A percentile compares a stretch with the other conserved stretches of the same genome.
These are phyloP conservation scores for Dorcus hopei DNA, from an alignment of 2,888 invertebrate species.

Conservation along the genomic window DNA sequence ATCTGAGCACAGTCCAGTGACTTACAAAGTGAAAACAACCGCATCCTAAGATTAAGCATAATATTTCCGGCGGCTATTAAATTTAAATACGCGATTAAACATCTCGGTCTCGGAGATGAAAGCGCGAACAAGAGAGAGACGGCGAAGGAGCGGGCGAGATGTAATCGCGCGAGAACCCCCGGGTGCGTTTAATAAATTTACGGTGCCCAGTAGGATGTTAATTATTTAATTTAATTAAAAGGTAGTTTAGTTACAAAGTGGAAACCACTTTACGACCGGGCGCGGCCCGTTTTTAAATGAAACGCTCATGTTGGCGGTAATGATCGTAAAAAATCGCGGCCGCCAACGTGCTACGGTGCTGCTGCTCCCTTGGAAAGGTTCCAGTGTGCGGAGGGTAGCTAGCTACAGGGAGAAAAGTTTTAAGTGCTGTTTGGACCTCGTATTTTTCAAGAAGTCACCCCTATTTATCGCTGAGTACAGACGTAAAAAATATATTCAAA, in stretches of 20 bases:
- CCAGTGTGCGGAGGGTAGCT: too few species aligned
- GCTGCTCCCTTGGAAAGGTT: too few species aligned
- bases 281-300: constrained; percentile 11
- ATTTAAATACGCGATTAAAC: constrained; percentile 27
- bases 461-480: too few species aligned
- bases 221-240: constrained; percentile 45
- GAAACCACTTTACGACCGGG: constrained; percentile 26
- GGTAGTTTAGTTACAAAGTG: constrained; percentile 32
- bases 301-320: not conserved
- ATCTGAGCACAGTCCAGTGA: constrained; percentile 35
- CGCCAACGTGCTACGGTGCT: too few species aligned
- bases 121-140: constrained; percentile 9
- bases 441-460: too few species aligned
- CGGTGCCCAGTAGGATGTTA: constrained; percentile 37
- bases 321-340: constrained; percentile 1
- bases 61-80: constrained; percentile 33
- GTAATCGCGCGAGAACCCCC: constrained; percentile 26
- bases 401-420: too few species aligned
- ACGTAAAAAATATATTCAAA: too few species aligned
- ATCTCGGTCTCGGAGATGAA: constrained; percentile 16
- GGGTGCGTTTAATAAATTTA: constrained; percentile 38
- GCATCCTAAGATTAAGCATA: constrained; percentile 33
- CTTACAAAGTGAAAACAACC: constrained; percentile 35
- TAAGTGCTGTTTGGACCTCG: too few species aligned
- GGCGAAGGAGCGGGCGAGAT: constrained; percentile 22